phyloP scores from a whole-genome alignment of 1,140 invertebrate species.

The Philopotamus ludificatus region DNA sequence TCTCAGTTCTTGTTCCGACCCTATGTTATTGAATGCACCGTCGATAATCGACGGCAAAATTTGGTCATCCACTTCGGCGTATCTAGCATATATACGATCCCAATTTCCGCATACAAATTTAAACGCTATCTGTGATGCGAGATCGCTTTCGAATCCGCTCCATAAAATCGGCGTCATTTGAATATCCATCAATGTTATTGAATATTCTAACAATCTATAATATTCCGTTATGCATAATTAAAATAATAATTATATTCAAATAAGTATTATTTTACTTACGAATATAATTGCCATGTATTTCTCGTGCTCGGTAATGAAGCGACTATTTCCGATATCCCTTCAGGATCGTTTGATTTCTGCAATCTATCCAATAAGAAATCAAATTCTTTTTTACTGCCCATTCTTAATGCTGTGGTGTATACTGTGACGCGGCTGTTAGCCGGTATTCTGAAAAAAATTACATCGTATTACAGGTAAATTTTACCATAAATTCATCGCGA shows the following conservation, averaged over 20 bases:
- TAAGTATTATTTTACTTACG: too few species aligned
- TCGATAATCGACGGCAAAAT: conserved; percentile 44
- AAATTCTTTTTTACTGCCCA: conserved; percentile 72
- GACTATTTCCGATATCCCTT: conserved; percentile 31
- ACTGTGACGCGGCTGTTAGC: conserved; percentile 64
- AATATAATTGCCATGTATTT: conserved; percentile 36
- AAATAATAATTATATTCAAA: neutral
- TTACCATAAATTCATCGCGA: too few species aligned
- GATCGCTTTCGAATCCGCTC: conserved; percentile 26
- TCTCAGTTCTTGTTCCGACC: conserved; percentile 45
- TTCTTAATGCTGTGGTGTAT: conserved; percentile 70
- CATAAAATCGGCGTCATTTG: conserved; percentile 30
- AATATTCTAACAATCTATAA: conserved; percentile 34
- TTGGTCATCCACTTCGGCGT: conserved; percentile 43
- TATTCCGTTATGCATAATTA: conserved; percentile 10
- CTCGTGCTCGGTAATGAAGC: conserved; percentile 29
- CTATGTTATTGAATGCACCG: conserved; percentile 44
- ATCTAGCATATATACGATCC: conserved; percentile 35
- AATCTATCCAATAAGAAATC: conserved; percentile 70
- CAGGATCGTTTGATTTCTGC: conserved; percentile 37
- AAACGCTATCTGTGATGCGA: conserved; percentile 29
- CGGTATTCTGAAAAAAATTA: conserved; percentile 61
- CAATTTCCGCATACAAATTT: conserved; percentile 33
- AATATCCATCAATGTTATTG: conserved; percentile 32
- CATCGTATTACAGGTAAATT: too few species aligned